Evolutionary conservation across 1,140 invertebrate genomes (phyloP), one percentile per base, ranked within the genome.

Genomic region (Amphibalanus amphitrite): DNA sequence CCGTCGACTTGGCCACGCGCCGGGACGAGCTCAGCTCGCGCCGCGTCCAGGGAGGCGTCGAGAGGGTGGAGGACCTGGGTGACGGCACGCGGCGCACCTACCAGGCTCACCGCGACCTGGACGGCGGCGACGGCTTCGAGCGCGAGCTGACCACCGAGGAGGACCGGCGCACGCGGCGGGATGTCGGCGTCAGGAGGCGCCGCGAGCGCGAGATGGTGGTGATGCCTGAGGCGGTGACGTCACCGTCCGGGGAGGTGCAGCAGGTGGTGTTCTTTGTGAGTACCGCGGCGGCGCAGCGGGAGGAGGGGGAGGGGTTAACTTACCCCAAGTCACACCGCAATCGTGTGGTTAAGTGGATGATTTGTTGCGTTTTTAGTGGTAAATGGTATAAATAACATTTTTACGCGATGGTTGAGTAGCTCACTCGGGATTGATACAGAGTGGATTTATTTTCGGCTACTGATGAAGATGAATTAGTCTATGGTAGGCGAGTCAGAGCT

Each of bases 221-320:
- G 25, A 85, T 85, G 71, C 84, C 89, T 8, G 86, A 89, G 81
- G 86, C 84, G 0, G 85, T 87, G 71, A 75, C 75, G 71, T 59
- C 47, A 59, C 47, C 47, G 1, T 59, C 47, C 13, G 47, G 47
- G 23, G 47, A 59, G 47, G 47, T 59, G 47, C 47, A 59, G 13
- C 47, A 89, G 77, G 83, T 90, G 71, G 88, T 92, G 0, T 87
- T 87, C 71, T 87, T 93, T 87, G 89, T 90, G 81, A 82, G 75
- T 76, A 65, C 29, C n/a, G 29, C 29, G 69, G 33, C 71, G 70
- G 13, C 29, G 38, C 1, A 38, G 71, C 20, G 29, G 70, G 17
- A 65, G 69, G n/a, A 13, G 17, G 38, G 59, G 33, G 33, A n/a
- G n/a, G n/a, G n/a, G n/a, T n/a, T n/a, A n/a, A n/a, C n/a, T n/a